phyloP scores from a whole-genome alignment of 92 coral and sea anemone genomes.

The Parazoanthus darwini region DNA sequence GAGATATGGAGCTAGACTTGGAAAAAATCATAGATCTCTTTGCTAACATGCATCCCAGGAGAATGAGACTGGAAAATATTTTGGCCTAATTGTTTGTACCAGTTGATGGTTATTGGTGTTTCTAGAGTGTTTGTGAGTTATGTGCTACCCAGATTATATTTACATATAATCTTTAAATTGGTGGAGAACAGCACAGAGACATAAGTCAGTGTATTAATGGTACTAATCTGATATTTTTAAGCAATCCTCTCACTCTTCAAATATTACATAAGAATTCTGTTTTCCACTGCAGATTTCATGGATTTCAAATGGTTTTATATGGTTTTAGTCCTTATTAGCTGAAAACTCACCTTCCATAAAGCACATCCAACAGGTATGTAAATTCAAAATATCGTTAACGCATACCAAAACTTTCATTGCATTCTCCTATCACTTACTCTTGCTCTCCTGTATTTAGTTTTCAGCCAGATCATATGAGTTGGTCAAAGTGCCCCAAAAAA shows the following conservation, averaged over 20 bases:
- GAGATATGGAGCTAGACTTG: conserved; percentile 58
- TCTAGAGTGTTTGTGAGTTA: conserved; percentile 65
- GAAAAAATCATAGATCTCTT: conserved; percentile 52
- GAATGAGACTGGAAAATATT: conserved; percentile 58
- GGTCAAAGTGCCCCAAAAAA: conserved; percentile 13
- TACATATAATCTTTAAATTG: conserved; percentile 55
- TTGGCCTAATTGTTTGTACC: conserved; percentile 12
- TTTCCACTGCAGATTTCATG: conserved; percentile 10
- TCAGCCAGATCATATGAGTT: conserved; percentile 16
- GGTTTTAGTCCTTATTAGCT: not conserved
- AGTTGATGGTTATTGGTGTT: not conserved
- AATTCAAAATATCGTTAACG: not conserved
- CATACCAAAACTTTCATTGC: not conserved
- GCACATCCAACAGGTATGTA: conserved; percentile 21
- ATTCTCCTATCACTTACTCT: conserved; percentile 21
- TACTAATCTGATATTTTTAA: not conserved
- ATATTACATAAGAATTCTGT: not conserved
- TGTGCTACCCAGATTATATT: conserved; percentile 51
- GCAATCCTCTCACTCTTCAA: conserved; percentile 22
- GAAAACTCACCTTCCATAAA: conserved; percentile 6
- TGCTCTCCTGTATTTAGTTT: conserved; percentile 22
- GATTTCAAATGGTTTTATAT: conserved; percentile 13
- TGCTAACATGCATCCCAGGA: conserved; percentile 64
- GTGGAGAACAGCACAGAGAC: conserved; percentile 75
- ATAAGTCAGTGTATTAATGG: conserved; percentile 28